Evolutionary conservation across 2,113 vertebrate genomes (phyloP).

Genomic region (Epinephelus moara): DNA sequence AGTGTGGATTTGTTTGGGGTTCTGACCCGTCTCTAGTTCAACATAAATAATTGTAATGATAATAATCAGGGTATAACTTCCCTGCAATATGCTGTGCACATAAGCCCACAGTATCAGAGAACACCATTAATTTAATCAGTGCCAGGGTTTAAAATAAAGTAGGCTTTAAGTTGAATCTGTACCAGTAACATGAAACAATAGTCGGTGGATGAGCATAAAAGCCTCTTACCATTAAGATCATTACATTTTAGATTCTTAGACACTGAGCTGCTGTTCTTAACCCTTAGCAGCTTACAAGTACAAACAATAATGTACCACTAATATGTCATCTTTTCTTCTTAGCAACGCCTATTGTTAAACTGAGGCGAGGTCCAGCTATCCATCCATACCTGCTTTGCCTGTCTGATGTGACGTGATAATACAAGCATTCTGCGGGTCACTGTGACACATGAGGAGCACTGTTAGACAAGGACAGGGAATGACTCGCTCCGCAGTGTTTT

Average conservation of each 20-base stretch:
- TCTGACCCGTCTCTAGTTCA: neutral
- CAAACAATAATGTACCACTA: slow-evolving; percentile 7
- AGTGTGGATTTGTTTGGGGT: neutral
- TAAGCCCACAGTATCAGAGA: neutral
- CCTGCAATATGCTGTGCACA: neutral
- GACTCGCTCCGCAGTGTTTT: slow-evolving; percentile 20
- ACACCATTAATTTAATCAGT: slow-evolving; percentile 4
- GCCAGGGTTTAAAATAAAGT: neutral
- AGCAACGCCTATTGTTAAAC: neutral
- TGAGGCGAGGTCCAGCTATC: neutral
- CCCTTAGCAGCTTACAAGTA: slow-evolving; percentile 35
- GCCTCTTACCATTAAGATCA: slow-evolving; percentile 43
- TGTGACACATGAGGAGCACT: slow-evolving; percentile 23
- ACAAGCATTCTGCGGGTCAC: slow-evolving; percentile 12
- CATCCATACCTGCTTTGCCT: neutral
- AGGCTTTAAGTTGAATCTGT: slow-evolving; percentile 30
- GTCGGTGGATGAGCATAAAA: slow-evolving; percentile 21
- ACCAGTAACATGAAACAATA: slow-evolving; percentile 37
- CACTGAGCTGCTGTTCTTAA: slow-evolving; percentile 44
- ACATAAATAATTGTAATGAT: neutral
- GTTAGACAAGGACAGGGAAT: neutral
- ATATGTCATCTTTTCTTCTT: neutral
- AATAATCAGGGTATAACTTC: neutral
- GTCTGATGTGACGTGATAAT: neutral
- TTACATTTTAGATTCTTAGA: slow-evolving; percentile 27